phyloP scores from a whole-genome alignment of 2,888 invertebrate genomes.

The Druceiella hillmani region DNA sequence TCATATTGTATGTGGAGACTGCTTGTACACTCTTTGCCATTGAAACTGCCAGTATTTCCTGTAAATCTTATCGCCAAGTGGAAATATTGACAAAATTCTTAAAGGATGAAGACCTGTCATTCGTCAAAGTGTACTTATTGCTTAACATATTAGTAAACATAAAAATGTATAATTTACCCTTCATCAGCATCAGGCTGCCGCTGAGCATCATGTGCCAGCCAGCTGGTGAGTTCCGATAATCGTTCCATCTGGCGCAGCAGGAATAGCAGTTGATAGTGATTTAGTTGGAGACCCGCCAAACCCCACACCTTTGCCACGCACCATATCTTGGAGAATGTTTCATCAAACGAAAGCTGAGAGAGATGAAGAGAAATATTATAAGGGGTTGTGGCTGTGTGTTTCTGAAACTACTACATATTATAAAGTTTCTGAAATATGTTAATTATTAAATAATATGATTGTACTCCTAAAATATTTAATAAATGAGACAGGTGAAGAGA shows the following conservation, averaged over 20 bases:
- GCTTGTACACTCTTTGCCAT: no score
- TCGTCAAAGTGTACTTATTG: no score
- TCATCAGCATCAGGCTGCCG: slow-evolving; percentile 51
- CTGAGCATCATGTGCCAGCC: slow-evolving; percentile 71
- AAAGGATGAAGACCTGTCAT: no score
- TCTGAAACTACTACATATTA: no score
- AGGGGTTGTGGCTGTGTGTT: not conserved
- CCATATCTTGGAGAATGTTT: slow-evolving; percentile 63
- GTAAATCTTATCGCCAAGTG: no score
- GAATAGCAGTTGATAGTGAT: slow-evolving; percentile 91
- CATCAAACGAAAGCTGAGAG: slow-evolving; percentile 37
- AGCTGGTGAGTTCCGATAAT: slow-evolving; percentile 72
- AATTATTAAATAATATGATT: no score
- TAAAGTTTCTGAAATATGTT: no score
- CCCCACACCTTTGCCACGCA: slow-evolving; percentile 77
- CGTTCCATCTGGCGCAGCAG: slow-evolving; percentile 78
- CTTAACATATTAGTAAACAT: no score
- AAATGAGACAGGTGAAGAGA: slow-evolving; percentile 20
- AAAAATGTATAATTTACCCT: slow-evolving; percentile 31
- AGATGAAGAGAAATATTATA: not conserved
- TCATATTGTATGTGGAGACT: no score
- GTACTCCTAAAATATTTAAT: no score
- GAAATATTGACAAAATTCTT: no score
- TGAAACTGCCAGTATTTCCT: no score
- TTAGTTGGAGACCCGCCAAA: slow-evolving; percentile 83